A percentile compares a stretch with the other conserved stretches of the same genome.
These are phyloP conservation scores for Lithobates sylvaticus DNA, from an alignment of 2,797 vertebrate species.

Conservation along the genomic window DNA sequence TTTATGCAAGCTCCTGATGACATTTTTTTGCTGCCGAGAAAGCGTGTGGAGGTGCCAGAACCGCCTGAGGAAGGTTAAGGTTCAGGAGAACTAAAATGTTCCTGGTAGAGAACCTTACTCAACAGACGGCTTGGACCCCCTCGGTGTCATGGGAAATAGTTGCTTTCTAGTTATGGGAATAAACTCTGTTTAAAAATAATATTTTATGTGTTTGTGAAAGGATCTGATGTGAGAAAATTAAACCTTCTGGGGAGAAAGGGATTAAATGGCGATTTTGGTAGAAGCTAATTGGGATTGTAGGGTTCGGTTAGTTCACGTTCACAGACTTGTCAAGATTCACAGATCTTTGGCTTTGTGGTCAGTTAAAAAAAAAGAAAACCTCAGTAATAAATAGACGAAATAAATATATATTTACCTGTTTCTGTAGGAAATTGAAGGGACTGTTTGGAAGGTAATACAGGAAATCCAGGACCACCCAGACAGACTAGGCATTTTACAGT, in stretches of 20 bases:
- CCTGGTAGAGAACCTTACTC: slow-evolving; percentile 73
- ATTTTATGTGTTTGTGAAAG: slow-evolving; percentile 24
- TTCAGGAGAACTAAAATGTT: slow-evolving; percentile 75
- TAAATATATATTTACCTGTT: too few relatives aligned
- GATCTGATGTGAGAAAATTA: slow-evolving; percentile 33
- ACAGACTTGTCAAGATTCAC: slow-evolving; percentile 27
- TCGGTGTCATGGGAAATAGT: slow-evolving; percentile 81
- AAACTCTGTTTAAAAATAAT: slow-evolving; percentile 71
- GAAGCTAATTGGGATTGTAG: slow-evolving; percentile 14
- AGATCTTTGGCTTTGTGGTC: neutral
- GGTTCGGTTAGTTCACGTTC: slow-evolving; percentile 8
- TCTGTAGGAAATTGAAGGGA: too few relatives aligned
- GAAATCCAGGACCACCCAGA: too few relatives aligned
- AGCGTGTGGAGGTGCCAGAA: slow-evolving; percentile 79
- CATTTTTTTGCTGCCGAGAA: slow-evolving; percentile 80
- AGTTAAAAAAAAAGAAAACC: too few relatives aligned
- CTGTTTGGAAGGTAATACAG: too few relatives aligned
- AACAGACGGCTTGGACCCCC: slow-evolving; percentile 78
- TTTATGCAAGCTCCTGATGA: slow-evolving; percentile 84
- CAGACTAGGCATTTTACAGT: too few relatives aligned
- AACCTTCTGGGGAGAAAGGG: neutral
- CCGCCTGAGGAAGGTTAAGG: slow-evolving; percentile 75
- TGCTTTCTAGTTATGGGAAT: slow-evolving; percentile 76
- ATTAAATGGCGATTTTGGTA: slow-evolving; percentile 5
- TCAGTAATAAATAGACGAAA: too few relatives aligned